Percentiles rank a stretch among this genome's conserved stretches.
phyloP scores from a whole-genome alignment of 1,140 invertebrate species.

The Lepidurus couesii region DNA sequence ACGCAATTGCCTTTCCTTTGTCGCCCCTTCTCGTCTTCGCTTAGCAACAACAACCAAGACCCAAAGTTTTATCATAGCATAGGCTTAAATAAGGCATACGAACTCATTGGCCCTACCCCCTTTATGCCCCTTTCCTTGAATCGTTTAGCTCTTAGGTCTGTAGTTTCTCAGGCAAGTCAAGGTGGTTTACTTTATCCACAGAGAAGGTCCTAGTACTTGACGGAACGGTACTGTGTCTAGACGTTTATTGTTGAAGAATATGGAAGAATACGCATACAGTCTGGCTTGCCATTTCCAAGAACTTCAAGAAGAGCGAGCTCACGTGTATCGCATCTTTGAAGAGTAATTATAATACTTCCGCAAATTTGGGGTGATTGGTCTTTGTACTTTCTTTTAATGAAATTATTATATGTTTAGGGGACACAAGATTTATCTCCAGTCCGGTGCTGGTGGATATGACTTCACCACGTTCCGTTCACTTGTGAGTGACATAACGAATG shows the following conservation, averaged over 20 bases:
- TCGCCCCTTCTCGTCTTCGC: too few species aligned
- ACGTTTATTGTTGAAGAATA: not conserved
- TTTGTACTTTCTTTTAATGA: not conserved
- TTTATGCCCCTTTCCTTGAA: not conserved
- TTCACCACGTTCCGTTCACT: constrained; percentile 33
- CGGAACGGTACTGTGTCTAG: not conserved
- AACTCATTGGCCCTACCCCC: not conserved
- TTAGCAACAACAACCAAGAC: too few species aligned
- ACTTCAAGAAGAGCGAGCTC: constrained; percentile 32
- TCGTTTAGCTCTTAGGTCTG: not conserved
- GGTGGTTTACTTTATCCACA: not conserved
- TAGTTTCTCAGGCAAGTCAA: not conserved
- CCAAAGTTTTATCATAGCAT: too few species aligned
- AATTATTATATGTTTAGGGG: constrained; percentile 28
- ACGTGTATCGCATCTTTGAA: constrained; percentile 30
- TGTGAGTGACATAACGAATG: constrained; percentile 32
- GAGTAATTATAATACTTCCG: constrained; percentile 18
- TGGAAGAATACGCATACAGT: constrained; percentile 16
- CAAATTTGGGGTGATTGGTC: too few species aligned
- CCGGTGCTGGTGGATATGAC: constrained; percentile 31
- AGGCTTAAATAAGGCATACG: too few species aligned
- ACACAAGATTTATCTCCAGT: constrained; percentile 34
- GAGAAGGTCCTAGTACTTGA: not conserved
- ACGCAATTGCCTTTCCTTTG: too few species aligned
- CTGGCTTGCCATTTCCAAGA: constrained; percentile 27